phyloP scores from a whole-genome alignment of 2,888 invertebrate genomes.

The Dione vanillae region DNA sequence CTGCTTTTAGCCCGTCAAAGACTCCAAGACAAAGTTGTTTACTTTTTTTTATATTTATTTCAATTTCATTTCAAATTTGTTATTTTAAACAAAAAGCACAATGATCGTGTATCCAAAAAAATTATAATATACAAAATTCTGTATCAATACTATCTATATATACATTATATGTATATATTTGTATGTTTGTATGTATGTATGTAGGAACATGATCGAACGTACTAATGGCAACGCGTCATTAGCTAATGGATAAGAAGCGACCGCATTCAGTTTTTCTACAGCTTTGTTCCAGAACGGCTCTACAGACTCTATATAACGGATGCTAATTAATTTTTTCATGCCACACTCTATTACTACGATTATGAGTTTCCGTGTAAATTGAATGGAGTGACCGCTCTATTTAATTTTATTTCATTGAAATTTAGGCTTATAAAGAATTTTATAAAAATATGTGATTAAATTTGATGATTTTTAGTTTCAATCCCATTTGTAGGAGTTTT shows the following conservation, averaged over 20 bases:
- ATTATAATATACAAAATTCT: too few relatives aligned
- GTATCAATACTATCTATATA: not conserved
- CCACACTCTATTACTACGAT: not conserved
- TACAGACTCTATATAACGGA: conserved; percentile 29
- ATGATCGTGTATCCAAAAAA: too few relatives aligned
- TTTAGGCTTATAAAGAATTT: not conserved
- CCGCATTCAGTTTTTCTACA: conserved; percentile 44
- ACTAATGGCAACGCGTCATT: conserved; percentile 54
- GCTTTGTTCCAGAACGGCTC: conserved; percentile 12
- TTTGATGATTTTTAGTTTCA: not conserved
- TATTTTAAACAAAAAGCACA: too few relatives aligned
- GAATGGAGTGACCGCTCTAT: conserved; percentile 1
- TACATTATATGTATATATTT: not conserved
- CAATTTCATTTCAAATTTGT: too few relatives aligned
- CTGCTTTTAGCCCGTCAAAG: too few relatives aligned
- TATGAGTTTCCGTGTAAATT: conserved; percentile 7
- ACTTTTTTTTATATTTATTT: too few relatives aligned
- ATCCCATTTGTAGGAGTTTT: not conserved
- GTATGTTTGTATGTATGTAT: not conserved
- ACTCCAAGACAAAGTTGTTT: too few relatives aligned
- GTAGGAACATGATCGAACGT: conserved; percentile 24
- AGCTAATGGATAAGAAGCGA: conserved; percentile 56
- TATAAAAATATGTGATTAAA: not conserved
- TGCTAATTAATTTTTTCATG: conserved; percentile 33
- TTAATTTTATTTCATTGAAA: not conserved